A percentile compares a stretch with the other conserved stretches of the same genome.
Conservation (phyloP, 2,113 vertebrate species). For the Asarcornis scutulata region DNA sequence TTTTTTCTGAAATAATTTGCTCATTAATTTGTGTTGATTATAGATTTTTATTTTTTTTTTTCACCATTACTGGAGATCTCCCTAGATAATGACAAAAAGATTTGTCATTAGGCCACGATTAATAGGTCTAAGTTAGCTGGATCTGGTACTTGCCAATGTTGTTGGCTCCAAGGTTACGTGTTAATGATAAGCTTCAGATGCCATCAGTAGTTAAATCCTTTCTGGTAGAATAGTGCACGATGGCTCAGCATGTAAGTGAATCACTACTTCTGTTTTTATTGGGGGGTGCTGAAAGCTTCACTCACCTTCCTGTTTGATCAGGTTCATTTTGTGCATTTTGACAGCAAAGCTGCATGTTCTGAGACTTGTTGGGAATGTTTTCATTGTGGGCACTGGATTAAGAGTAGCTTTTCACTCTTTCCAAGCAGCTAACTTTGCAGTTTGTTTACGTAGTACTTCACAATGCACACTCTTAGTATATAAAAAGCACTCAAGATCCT, state of each 20-base stretch:
- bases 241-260: not conserved
- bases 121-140: not conserved
- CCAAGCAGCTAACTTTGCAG: not conserved
- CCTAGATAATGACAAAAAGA: not conserved
- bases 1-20: not conserved
- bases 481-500: not conserved
- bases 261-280: not conserved
- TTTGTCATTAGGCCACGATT: not conserved
- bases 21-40: not conserved
- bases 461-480: not conserved
- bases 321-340: not conserved
- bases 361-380: not conserved
- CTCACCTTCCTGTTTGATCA: not conserved
- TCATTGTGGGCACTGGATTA: not conserved
- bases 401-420: not conserved
- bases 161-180: not conserved
- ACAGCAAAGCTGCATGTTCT: conserved; percentile 5
- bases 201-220: not conserved
- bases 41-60: not conserved
- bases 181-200: not conserved
- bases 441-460: conserved; percentile 3
- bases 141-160: not conserved
- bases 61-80: not conserved
- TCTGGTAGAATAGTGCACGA: not conserved
- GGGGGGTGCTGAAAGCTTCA: not conserved